These are phyloP conservation scores for Siniperca obscura DNA, from an alignment of 2,797 vertebrate genomes.

Conservation along the genomic window DNA sequence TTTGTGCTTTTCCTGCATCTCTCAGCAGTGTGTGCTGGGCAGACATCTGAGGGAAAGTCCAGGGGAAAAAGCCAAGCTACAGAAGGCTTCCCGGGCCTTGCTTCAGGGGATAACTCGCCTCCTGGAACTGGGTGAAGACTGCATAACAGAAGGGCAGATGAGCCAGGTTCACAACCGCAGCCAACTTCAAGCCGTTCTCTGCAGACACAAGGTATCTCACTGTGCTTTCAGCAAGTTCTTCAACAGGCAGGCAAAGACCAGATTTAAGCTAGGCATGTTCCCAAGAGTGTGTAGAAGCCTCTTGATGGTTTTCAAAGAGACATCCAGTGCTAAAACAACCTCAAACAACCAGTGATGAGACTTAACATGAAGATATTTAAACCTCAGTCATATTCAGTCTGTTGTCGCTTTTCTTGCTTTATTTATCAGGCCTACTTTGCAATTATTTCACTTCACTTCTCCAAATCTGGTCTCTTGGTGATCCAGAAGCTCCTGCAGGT, in stretches of 20 bases:
- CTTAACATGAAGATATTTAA: not conserved
- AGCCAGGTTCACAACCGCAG: slow-evolving; percentile 79
- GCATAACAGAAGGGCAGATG: slow-evolving; percentile 74
- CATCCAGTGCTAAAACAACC: not conserved
- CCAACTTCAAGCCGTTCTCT: slow-evolving; percentile 83
- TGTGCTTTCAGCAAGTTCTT: slow-evolving; percentile 48
- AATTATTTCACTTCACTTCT: slow-evolving; percentile 1
- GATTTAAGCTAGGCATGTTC: slow-evolving; percentile 25
- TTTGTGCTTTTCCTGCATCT: slow-evolving; percentile 37
- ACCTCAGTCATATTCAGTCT: not conserved
- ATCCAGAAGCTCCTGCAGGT: slow-evolving; percentile 88
- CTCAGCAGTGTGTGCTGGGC: slow-evolving; percentile 60
- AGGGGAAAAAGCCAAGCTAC: slow-evolving; percentile 74
- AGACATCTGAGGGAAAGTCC: slow-evolving; percentile 81
- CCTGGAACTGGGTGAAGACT: slow-evolving; percentile 85
- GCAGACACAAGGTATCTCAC: slow-evolving; percentile 87
- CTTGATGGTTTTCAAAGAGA: slow-evolving; percentile 32
- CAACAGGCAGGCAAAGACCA: slow-evolving; percentile 26
- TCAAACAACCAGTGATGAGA: slow-evolving; percentile 11
- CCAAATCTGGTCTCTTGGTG: slow-evolving; percentile 28
- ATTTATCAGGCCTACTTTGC: slow-evolving; percentile 3
- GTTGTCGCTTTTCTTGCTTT: not conserved
- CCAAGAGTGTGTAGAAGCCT: slow-evolving; percentile 24
- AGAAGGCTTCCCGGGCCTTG: slow-evolving; percentile 82
- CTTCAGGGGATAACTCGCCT: slow-evolving; percentile 84